These are phyloP conservation scores for Nemoura dubitans DNA, from an alignment of 2,888 invertebrate species.

Conservation along the genomic window DNA sequence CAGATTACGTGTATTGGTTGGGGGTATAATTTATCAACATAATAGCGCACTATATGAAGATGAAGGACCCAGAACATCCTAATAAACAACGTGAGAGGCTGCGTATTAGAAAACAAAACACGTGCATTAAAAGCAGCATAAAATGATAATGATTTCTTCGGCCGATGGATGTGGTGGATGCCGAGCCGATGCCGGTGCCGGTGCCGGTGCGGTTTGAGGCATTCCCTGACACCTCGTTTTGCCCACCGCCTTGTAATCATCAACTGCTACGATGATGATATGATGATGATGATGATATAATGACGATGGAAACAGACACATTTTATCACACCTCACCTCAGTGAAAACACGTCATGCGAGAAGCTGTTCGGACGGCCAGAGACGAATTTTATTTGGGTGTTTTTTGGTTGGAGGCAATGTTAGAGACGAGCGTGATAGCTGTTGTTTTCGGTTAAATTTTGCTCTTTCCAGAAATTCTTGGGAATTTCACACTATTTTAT, in stretches of 20 bases:
- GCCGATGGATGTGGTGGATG: background rate
- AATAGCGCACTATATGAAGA: constrained; percentile 39
- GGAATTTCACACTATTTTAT: background rate
- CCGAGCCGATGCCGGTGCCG: background rate
- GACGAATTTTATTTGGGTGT: constrained; percentile 8
- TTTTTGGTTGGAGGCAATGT: constrained; percentile 18
- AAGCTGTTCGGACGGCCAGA: background rate
- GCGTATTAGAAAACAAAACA: constrained; percentile 38
- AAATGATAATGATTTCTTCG: constrained; percentile 48
- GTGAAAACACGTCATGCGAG: constrained; percentile 48
- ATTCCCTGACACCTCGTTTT: constrained; percentile 46
- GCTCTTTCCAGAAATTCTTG: background rate
- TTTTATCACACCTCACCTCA: constrained; percentile 64
- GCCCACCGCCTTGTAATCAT: constrained; percentile 62
- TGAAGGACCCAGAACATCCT: constrained; percentile 28
- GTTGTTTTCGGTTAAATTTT: background rate
- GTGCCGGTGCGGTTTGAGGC: constrained; percentile 27
- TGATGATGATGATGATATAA: constrained; percentile 59
- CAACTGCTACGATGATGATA: constrained; percentile 62
- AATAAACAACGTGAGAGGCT: constrained; percentile 32
- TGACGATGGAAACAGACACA: constrained; percentile 60
- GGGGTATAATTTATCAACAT: constrained; percentile 40
- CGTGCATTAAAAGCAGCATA: constrained; percentile 42
- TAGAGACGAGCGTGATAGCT: background rate
- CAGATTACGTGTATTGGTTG: constrained; percentile 33